These are phyloP conservation scores for Plecturocebus donacophilus DNA, from an alignment of 2,113 vertebrate species.

Conservation along the genomic window DNA sequence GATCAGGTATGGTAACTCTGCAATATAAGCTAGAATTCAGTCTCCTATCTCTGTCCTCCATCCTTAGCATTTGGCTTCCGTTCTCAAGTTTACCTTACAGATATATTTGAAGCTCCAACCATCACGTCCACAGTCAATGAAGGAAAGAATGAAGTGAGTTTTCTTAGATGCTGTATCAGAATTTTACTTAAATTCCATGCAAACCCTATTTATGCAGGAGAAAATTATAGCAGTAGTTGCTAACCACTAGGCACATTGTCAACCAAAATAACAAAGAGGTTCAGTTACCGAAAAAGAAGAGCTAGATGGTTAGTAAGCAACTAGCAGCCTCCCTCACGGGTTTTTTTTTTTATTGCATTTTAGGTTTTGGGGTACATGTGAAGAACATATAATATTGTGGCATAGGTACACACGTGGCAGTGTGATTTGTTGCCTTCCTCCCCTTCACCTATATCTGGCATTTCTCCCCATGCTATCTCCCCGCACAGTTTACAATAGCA, in stretches of 20 bases:
- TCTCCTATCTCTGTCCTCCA: not conserved
- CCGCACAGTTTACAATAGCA: too few relatives aligned
- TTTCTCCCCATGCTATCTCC: too few relatives aligned
- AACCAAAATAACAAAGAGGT: not conserved
- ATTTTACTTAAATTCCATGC: not conserved
- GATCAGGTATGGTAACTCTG: not conserved
- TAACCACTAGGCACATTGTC: not conserved
- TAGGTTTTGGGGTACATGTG: too few relatives aligned
- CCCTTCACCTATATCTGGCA: too few relatives aligned
- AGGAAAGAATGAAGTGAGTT: not conserved
- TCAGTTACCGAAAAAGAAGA: not conserved
- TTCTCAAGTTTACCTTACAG: not conserved
- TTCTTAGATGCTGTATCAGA: not conserved
- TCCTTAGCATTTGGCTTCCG: not conserved
- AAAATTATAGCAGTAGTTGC: not conserved
- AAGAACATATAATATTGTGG: too few relatives aligned
- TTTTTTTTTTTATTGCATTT: too few relatives aligned
- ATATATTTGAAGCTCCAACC: not conserved
- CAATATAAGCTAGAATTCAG: not conserved
- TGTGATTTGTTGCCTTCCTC: too few relatives aligned
- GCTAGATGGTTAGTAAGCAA: not conserved
- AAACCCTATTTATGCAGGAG: not conserved
- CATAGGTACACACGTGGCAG: too few relatives aligned
- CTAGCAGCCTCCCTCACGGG: not conserved
- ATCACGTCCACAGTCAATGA: not conserved